Evolutionary conservation across 2,797 vertebrate species (phyloP), one percentile per base, ranked within the genome.

Genomic region (Discoglossus pictus): DNA sequence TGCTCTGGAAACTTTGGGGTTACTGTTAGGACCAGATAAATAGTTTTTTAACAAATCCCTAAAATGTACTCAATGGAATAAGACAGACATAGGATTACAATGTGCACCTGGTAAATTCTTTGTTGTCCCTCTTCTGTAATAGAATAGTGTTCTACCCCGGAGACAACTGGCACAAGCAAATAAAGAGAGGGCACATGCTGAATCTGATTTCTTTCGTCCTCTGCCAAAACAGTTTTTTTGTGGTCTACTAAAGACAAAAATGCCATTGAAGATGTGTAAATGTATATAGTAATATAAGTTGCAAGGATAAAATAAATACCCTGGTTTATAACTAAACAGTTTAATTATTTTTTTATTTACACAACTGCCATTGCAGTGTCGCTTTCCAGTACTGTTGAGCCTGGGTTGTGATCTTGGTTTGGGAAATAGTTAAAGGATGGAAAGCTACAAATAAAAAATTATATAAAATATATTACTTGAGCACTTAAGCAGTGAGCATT

Each of bases 151-250:
- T 21, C 31, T 48, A 39, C 40, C 52, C 62, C 18, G 43, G 50
- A 39, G 63, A 55, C 51, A 65, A 65, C 53, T 66, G 64, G 64
- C 64, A 66, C 50, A 65, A 18, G 47, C 34, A 50, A 56, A 13
- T 17, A 46, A 39, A 58, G 43, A 58, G 25, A 27, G 53, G 52
- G 64, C 51, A 47, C 24, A 44, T 52, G 44, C 17, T 31, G 53
- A 66, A 66, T 66, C 43, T 10, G 50, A 55, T 48, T 44, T 24
- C 24, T 34, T 58, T 66, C 38, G 56, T 58, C 64, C 12, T 35
- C 43, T 66, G 64, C 64, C 64, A 66, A 39, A 47, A 50, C 58
- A 39, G 50, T 53, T 58, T 52, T 39, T 53, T 56, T 34, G 38
- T 8, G 35, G 56, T 48, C 20, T 46, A 48, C 27, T 48, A 66